phyloP scores from a whole-genome alignment of 1,140 invertebrate species.

The Cylas formicarius region DNA sequence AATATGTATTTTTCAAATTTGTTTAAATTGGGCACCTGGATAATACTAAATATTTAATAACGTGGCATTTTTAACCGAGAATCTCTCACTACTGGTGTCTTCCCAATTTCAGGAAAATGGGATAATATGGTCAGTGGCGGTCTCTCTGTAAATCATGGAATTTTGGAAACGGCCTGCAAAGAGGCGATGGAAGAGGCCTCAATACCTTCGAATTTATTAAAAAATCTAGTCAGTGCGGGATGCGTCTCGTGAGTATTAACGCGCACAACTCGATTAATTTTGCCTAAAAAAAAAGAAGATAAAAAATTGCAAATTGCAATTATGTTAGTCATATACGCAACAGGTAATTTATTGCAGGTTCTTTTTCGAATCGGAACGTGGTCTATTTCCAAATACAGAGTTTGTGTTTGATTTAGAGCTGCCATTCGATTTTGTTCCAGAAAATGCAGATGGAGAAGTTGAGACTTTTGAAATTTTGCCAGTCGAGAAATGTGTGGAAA shows the following conservation, averaged over 20 bases:
- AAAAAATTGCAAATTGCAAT: too few species aligned
- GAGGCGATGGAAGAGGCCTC: conserved; percentile 92
- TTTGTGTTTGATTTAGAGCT: conserved; percentile 93
- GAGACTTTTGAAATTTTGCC: conserved; percentile 80
- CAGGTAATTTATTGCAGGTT: conserved; percentile 50
- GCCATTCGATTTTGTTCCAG: conserved; percentile 79
- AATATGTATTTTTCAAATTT: too few species aligned
- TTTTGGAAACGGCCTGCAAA: conserved; percentile 83
- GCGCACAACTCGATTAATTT: background rate
- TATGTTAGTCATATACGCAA: background rate
- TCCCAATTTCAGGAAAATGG: conserved; percentile 58
- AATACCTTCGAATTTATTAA: conserved; percentile 64
- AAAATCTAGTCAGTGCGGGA: conserved; percentile 69
- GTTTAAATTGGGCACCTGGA: background rate
- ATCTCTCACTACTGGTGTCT: too few species aligned
- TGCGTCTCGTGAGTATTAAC: conserved; percentile 63
- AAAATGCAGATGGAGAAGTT: conserved; percentile 89
- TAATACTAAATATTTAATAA: background rate
- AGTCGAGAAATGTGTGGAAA: conserved; percentile 69
- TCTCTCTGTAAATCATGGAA: conserved; percentile 76
- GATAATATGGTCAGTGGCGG: conserved; percentile 95
- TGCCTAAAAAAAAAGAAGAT: too few species aligned
- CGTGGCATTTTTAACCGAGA: too few species aligned
- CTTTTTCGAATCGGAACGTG: conserved; percentile 85
- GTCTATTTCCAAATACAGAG: conserved; percentile 88